Base-by-base conservation (phyloP, 2,113 vertebrate genomes). In the Leiothrix lutea region DNA sequence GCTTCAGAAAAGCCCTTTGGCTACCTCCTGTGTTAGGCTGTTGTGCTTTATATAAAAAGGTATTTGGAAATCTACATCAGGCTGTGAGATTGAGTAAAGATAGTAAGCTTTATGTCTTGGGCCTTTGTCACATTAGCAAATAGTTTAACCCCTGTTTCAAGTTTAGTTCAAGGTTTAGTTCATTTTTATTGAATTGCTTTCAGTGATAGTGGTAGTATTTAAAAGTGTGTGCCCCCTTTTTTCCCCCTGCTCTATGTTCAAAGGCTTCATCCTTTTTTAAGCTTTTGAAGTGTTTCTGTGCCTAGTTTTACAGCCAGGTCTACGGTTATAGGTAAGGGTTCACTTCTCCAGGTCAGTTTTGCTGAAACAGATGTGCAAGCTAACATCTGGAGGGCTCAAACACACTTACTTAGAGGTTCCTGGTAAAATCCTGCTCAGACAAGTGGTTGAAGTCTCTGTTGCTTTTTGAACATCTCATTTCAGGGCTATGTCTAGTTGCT, bases 151-250 rank as follows among this genome's bases (percentile, higher is more conserved):
- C 8, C 3, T 44, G 8, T 72, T 91, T 83, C n/a, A 31, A 58
- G 20, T 60, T 66, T 21, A 66, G 14, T 48, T 48, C 42, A 31
- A 1, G 1, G 3, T 25, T 71, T 44, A 33, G 6, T 40, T 62
- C 0, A 11, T 14, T 80, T 82, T 44, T 60, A 15, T 12, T 71
- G 17, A 40, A 40, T 31, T 62, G 33, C 2, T 70, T 77, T 3
- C 8, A n/a, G 26, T 48, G 5, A 5, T 45, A 15, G 31, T 62
- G 44, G 7, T 35, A n/a, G 17, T 50, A 25, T 44, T 50, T 71
- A 36, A 22, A 13, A 61, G 6, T 19, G 2, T 17, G 8, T 11
- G 3, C 3, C 7, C 1, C 8, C 26, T 9, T 13, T 47, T 2
- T 16, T 77, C 5, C 7, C 3, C 0, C 8, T 50, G 17, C 12